These are phyloP conservation scores for Knipowitschia caucasica DNA, from an alignment of 2,797 vertebrate species.

Conservation along the genomic window DNA sequence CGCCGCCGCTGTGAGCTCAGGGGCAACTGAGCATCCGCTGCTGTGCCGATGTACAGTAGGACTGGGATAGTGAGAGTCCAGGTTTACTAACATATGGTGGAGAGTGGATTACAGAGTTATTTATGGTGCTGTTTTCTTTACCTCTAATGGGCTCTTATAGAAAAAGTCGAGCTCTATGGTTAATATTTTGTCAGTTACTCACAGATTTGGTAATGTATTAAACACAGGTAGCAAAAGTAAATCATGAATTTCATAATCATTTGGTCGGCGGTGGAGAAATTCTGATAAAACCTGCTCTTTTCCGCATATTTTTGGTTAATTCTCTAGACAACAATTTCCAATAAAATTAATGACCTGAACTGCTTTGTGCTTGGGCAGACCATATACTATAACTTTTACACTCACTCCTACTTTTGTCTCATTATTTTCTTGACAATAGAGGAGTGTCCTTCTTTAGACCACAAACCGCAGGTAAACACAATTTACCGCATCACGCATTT, in stretches of 20 bases:
- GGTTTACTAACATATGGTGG: not conserved
- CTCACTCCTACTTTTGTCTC: not conserved
- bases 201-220: too few species aligned
- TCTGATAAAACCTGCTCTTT: too few species aligned
- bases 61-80: not conserved
- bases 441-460: slow-evolving; percentile 9
- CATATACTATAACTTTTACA: not conserved
- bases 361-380: not conserved
- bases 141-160: too few species aligned
- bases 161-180: too few species aligned
- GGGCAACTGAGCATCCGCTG: slow-evolving; percentile 46
- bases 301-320: too few species aligned
- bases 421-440: not conserved
- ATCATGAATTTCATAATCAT: too few species aligned
- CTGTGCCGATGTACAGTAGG: slow-evolving; percentile 22
- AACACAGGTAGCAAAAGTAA: too few species aligned
- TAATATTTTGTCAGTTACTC: too few species aligned
- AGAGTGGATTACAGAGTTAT: slow-evolving; percentile 24
- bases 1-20: slow-evolving; percentile 29
- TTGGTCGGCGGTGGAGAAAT: too few species aligned
- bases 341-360: too few species aligned
- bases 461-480: slow-evolving; percentile 19
- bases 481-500: slow-evolving; percentile 24
- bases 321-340: too few species aligned
- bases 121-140: too few species aligned